Base-by-base conservation (phyloP, 2,888 invertebrate species). In the Lasioglossum pauxillum region DNA sequence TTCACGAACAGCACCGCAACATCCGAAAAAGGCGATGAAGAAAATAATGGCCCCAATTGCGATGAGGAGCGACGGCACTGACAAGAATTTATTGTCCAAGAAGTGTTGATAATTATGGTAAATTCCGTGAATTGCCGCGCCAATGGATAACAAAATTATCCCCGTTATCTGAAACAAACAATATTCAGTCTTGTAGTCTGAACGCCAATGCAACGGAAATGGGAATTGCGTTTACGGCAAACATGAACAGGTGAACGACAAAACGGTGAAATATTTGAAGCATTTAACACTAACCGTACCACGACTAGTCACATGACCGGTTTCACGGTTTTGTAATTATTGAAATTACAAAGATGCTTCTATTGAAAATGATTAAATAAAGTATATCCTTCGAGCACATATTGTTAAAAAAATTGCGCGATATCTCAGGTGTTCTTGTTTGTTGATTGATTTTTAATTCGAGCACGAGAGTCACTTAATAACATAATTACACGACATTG, bases 1-100 rank as follows among this genome's bases (percentile, higher is more conserved):
- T 95, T 98, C 98, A 93, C 97, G 97, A 90, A 97, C 96, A 0
- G 98, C 98, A 71, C 98, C 98, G 95, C 98, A 98, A 95, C 98
- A 98, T 83, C 98, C 98, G 92, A 98, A 97, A 95, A 98, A 98
- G 0, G 98, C 97, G 75, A 98, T 97, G 88, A 98, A 94, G 94
- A 98, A 97, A 92, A 98, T 97, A 89, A 98, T 95, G 44, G 96
- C 95, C 5, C 97, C 97, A 19, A 96, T 95, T 1, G 96, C 95
- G 60, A 97, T 96, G n/a, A 97, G 94, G n/a, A 97, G 94, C 46
- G 96, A 95, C 93, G 97, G 98, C 44, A 97, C 97, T 0, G 98
- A 97, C 93, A 97, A 97, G 95, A 97, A 97, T 90, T 97, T 96
- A 83, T 95, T 95, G 82, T 97, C 97, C 16, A 98, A 96, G 92